Percentiles rank a stretch among this genome's conserved stretches.
Conservation (phyloP, 2,888 invertebrate species). For the Neoaliturus tenellus region DNA sequence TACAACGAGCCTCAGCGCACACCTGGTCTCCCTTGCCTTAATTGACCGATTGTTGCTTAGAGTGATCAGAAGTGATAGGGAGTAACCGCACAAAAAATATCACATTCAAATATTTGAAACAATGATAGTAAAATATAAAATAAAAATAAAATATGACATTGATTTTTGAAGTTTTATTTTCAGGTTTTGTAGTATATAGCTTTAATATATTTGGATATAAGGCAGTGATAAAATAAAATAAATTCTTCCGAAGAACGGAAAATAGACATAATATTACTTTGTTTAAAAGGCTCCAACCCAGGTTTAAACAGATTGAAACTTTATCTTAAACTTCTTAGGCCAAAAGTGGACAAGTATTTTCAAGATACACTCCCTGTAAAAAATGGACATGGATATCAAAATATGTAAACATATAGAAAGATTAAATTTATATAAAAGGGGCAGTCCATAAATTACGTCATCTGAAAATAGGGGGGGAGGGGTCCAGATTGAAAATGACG, state of each 20-base stretch:
- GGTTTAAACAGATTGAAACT: background rate
- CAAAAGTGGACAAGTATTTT: slow-evolving; percentile 20
- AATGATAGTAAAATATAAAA: background rate
- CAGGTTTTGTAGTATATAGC: background rate
- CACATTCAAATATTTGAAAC: background rate
- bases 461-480: too few relatives aligned
- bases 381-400: background rate
- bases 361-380: slow-evolving; percentile 28
- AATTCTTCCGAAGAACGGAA: background rate
- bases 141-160: background rate
- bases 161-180: slow-evolving; percentile 10
- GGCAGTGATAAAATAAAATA: slow-evolving; percentile 34
- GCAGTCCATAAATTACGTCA: too few relatives aligned
- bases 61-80: slow-evolving; percentile 20
- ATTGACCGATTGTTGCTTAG: slow-evolving; percentile 28
- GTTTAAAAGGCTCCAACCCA: background rate
- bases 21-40: slow-evolving; percentile 42
- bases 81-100: slow-evolving; percentile 2
- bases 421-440: too few relatives aligned
- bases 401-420: background rate
- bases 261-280: slow-evolving; percentile 6
- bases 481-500: too few relatives aligned
- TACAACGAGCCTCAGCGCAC: background rate
- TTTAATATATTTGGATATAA: slow-evolving; percentile 19
- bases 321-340: background rate